Percentiles rank a stretch among this genome's conserved stretches.
Conservation (phyloP, 2,888 invertebrate species). For the Lasioglossum oenotherae region DNA sequence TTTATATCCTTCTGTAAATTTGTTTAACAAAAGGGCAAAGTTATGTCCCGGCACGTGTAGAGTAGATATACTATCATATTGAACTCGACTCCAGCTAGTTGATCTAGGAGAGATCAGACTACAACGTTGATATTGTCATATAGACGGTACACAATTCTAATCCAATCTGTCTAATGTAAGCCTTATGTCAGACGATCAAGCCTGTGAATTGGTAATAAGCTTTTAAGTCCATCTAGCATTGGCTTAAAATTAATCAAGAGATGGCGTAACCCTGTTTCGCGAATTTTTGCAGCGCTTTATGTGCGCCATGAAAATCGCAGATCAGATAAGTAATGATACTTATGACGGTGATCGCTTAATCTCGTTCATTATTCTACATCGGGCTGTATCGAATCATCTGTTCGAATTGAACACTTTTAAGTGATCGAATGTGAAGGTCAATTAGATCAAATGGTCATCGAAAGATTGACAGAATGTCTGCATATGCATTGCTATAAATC, state of each 20-base stretch:
- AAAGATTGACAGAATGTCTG: not conserved
- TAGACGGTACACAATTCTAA: slow-evolving; percentile 59
- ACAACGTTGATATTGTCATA: slow-evolving; percentile 59
- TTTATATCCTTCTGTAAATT: not conserved
- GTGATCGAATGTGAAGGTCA: not conserved
- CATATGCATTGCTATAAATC: not conserved
- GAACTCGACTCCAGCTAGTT: slow-evolving; percentile 24
- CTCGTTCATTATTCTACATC: slow-evolving; percentile 39
- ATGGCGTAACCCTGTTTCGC: slow-evolving; percentile 37
- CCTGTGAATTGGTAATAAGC: slow-evolving; percentile 69
- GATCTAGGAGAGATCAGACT: slow-evolving; percentile 42
- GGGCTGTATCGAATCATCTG: not conserved
- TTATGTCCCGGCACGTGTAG: not conserved
- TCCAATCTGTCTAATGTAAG: slow-evolving; percentile 64
- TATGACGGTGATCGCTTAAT: slow-evolving; percentile 6
- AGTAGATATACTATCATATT: not conserved
- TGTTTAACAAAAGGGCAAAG: not conserved
- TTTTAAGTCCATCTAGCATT: slow-evolving; percentile 62
- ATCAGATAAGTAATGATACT: not conserved
- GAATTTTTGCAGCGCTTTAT: slow-evolving; percentile 37
- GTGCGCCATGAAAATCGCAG: not conserved
- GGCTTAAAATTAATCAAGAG: slow-evolving; percentile 61
- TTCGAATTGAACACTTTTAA: slow-evolving; percentile 6
- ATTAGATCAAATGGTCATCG: not conserved
- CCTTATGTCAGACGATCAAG: slow-evolving; percentile 62